Conservation (phyloP, 2,113 vertebrate species). For the Chionis minor region DNA sequence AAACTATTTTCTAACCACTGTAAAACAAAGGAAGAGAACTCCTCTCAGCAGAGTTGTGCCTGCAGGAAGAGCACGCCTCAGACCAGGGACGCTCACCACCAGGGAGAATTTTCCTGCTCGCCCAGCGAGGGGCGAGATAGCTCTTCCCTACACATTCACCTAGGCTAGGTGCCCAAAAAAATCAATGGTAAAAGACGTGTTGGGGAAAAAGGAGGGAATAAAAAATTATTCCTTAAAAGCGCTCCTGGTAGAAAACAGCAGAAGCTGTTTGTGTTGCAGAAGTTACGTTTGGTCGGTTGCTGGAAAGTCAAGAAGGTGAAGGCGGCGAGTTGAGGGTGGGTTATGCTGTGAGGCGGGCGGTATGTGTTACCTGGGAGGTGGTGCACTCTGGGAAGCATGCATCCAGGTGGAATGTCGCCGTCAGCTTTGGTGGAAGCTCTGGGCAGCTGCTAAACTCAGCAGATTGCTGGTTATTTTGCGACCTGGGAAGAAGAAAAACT, state of each 20-base stretch:
- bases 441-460: not conserved
- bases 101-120: not conserved
- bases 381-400: accelerated
- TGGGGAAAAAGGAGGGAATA: not conserved
- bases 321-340: not conserved
- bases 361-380: not conserved
- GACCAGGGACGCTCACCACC: not conserved
- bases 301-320: not conserved
- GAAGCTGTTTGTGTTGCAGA: not conserved
- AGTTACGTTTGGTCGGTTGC: not conserved
- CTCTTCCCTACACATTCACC: not conserved
- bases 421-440: not conserved
- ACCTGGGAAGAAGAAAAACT: not conserved
- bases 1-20: not conserved
- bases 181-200: not conserved
- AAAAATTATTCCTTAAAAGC: not conserved
- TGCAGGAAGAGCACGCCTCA: not conserved
- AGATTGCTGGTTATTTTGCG: not conserved
- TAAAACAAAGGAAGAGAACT: not conserved
- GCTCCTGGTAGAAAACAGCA: not conserved
- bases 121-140: not conserved
- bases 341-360: too few species aligned
- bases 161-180: not conserved
- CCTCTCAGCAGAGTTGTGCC: not conserved
- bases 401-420: too few species aligned